Evolutionary conservation across 2,797 vertebrate genomes (phyloP).

Genomic region (Poecilia gillii): DNA sequence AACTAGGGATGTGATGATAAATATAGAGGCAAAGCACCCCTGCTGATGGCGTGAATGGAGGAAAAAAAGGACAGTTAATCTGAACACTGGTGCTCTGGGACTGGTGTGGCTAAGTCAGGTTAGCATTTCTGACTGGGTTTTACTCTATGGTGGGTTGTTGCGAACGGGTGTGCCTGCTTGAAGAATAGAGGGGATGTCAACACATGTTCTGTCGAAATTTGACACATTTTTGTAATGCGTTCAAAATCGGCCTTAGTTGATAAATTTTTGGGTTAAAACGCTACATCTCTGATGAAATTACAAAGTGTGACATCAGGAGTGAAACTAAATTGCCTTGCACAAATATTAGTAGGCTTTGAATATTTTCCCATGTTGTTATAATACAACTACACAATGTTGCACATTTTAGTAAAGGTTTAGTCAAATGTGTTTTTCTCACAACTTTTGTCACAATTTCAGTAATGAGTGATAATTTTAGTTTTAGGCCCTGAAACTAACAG

Average conservation of each 20-base stretch:
- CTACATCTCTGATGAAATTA: not conserved
- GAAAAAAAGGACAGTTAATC: not conserved
- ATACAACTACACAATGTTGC: not conserved
- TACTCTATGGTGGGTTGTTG: not conserved
- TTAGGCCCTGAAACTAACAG: not conserved
- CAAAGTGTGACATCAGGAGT: not conserved
- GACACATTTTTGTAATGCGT: not conserved
- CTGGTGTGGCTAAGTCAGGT: not conserved
- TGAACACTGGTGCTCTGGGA: not conserved
- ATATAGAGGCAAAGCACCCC: constrained; percentile 7
- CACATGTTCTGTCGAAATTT: not conserved
- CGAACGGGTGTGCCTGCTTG: not conserved
- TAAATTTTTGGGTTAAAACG: not conserved
- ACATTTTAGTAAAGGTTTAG: not conserved
- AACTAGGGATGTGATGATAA: constrained; percentile 2
- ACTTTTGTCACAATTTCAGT: not conserved
- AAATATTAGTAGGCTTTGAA: not conserved
- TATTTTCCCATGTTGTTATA: not conserved
- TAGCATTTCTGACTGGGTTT: not conserved
- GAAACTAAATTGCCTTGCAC: not conserved
- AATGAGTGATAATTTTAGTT: not conserved
- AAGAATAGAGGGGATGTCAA: no score
- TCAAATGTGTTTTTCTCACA: not conserved
- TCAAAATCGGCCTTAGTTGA: not conserved
- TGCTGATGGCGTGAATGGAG: not conserved